phyloP scores from a whole-genome alignment of 2,797 vertebrate genomes.

The Scomberomorus guttatus region DNA sequence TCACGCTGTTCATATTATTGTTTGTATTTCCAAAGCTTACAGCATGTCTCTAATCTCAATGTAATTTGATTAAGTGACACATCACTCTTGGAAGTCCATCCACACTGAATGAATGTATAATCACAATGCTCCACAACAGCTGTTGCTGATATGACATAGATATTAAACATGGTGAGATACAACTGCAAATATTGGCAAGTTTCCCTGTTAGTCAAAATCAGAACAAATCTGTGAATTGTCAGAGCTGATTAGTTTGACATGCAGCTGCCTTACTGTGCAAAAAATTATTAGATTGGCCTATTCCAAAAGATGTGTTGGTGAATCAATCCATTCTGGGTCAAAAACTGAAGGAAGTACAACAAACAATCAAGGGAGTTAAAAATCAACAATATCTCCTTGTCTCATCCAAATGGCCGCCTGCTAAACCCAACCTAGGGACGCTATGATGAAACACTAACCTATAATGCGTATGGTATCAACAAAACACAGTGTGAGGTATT shows the following conservation, averaged over 20 bases:
- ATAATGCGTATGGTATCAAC: background rate
- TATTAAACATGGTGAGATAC: background rate
- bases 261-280: background rate
- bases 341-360: background rate
- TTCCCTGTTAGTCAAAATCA: constrained; percentile 22
- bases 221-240: constrained; percentile 8
- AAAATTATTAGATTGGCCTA: background rate
- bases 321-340: background rate
- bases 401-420: background rate
- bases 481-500: constrained; percentile 14
- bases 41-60: background rate
- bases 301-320: background rate
- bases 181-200: background rate
- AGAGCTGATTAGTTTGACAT: constrained; percentile 21
- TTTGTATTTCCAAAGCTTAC: background rate
- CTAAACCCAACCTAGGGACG: background rate
- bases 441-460: background rate
- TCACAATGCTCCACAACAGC: background rate
- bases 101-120: background rate
- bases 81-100: background rate
- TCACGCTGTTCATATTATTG: background rate
- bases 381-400: background rate
- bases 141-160: background rate
- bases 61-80: background rate
- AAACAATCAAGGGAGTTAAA: background rate